Evolutionary conservation across 2,113 vertebrate genomes (phyloP).

Genomic region (Trogon melanurus): DNA sequence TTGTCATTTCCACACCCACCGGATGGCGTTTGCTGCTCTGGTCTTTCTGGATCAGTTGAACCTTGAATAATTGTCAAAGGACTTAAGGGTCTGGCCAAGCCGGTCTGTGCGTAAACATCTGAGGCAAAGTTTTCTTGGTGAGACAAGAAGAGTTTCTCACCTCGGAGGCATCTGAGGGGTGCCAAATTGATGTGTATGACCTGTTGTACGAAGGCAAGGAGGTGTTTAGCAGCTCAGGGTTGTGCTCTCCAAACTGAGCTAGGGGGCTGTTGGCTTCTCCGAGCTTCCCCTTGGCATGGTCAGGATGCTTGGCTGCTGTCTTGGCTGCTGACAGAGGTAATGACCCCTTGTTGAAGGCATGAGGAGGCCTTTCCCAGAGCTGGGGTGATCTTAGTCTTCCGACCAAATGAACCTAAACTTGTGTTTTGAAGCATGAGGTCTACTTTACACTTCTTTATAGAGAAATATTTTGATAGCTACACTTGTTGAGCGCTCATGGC

Average conservation of each 20-base stretch:
- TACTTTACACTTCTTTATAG: neutral
- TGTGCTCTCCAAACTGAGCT: neutral
- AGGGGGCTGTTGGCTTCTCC: neutral
- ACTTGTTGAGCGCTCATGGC: neutral
- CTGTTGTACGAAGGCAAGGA: neutral
- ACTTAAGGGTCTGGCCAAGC: neutral
- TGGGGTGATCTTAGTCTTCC: neutral
- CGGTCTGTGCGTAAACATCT: neutral
- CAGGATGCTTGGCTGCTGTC: neutral
- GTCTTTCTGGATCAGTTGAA: neutral
- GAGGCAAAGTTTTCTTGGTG: neutral
- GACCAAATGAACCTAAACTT: neutral
- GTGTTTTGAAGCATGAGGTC: neutral
- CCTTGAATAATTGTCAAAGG: neutral
- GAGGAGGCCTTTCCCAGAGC: neutral
- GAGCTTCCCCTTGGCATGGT: neutral
- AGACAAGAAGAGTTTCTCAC: neutral
- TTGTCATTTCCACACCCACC: neutral
- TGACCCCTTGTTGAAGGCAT: neutral
- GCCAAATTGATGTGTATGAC: neutral
- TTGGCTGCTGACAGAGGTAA: neutral
- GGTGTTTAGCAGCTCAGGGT: neutral
- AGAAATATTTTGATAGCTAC: neutral
- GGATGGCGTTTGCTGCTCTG: neutral
- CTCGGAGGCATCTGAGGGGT: neutral